phyloP scores from a whole-genome alignment of 2,113 vertebrate genomes.

The Varanus salvator region DNA sequence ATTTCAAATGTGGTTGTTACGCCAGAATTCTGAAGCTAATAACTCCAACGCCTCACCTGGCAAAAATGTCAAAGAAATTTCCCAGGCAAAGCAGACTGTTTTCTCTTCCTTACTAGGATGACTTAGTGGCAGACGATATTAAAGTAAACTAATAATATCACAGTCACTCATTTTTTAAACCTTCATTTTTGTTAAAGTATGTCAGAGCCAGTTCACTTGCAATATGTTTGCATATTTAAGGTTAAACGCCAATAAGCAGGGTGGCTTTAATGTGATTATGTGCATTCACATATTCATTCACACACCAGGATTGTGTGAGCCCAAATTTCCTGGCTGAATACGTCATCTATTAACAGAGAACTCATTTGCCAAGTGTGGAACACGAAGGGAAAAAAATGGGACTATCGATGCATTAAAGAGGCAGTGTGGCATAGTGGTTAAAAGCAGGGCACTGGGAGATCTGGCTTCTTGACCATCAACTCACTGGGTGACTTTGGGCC shows the following conservation, averaged over 20 bases:
- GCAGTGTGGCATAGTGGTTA: too few species aligned
- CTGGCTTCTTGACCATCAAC: too few species aligned
- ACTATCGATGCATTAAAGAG: neutral
- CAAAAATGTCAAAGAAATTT: constrained; percentile 36
- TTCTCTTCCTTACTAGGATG: constrained; percentile 10
- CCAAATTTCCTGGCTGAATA: neutral
- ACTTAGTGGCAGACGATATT: neutral
- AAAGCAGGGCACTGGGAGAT: too few species aligned
- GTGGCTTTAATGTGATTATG: neutral
- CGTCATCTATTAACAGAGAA: neutral
- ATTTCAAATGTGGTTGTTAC: neutral
- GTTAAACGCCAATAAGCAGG: neutral
- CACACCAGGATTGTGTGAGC: neutral
- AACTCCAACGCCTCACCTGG: constrained; percentile 10
- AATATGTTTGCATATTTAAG: neutral
- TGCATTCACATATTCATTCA: neutral
- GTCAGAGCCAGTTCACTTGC: neutral
- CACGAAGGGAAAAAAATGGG: neutral
- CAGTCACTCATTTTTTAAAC: too few species aligned
- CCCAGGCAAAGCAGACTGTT: constrained; percentile 15
- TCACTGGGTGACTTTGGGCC: too few species aligned
- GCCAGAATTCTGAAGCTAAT: constrained; percentile 4
- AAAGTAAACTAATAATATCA: neutral
- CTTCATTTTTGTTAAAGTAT: neutral
- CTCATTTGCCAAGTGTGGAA: neutral